Conservation (phyloP, 2,797 vertebrate species). For the Hydrocynus forskahlii region DNA sequence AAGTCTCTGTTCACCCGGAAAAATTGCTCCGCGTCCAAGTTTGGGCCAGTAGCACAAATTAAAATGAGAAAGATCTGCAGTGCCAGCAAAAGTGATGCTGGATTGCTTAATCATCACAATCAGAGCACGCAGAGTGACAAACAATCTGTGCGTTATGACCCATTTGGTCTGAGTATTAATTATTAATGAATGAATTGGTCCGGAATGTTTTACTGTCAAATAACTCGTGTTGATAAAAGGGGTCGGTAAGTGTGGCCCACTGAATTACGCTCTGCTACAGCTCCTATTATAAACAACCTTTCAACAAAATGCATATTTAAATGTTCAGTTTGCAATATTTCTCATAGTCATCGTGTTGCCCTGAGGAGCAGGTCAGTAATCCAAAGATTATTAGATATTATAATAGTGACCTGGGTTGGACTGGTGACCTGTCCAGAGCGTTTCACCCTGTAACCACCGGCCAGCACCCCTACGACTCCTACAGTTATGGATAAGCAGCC, state of each 20-base stretch:
- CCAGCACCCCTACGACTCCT: no score
- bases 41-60: background rate
- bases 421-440: no score
- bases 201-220: background rate
- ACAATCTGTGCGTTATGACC: background rate
- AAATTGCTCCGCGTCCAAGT: background rate
- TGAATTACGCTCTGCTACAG: background rate
- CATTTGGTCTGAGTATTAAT: slow-evolving; percentile 2
- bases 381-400: no score
- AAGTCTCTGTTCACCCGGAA: background rate
- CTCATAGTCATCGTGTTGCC: no score
- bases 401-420: no score
- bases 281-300: background rate
- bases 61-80: background rate
- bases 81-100: background rate
- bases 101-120: background rate
- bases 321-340: no score
- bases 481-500: no score
- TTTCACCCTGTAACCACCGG: no score
- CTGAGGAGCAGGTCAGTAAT: no score
- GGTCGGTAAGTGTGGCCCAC: background rate
- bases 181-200: background rate
- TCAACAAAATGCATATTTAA: no score
- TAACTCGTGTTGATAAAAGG: background rate
- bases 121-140: background rate